Base-by-base conservation (phyloP, 2,888 invertebrate species). In the Sphinx pinastri region DNA sequence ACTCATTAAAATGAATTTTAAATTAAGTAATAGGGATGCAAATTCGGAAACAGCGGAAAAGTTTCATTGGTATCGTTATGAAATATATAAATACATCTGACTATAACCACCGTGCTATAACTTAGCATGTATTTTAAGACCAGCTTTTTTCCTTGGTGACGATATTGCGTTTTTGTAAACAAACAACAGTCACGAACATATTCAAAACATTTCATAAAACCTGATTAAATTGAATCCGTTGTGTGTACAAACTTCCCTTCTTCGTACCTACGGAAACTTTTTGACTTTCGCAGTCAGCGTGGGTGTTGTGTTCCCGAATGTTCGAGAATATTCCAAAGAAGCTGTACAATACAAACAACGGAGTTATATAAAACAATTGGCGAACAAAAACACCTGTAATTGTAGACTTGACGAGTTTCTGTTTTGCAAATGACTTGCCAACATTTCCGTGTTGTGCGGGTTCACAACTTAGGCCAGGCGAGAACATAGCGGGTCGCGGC, bases 311-410 rank as follows among this genome's bases (percentile, higher is more conserved):
- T 75, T 38, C 8, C 38, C 38, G 38, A 38, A 38, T 38, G 38
- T 38, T 38, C 38, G 7, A 38, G 38, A 3, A 38, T 38, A 4
- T 38, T 73, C 70, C 73, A 71, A 63, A 72, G 74, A 74, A 75
- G 71, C 71, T 73, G 63, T 68, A 67, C 60, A 72, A 68, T 68
- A n/a, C 69, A 72, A 74, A 55, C 55, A 58, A 47, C 25, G 14
- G 49, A 58, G 47, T 68, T 67, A 70, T 72, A 73, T 76, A 75
- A 78, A 82, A 82, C 79, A 81, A 81, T 82, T 79, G 73, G 68
- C 75, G 73, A 83, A 83, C 81, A 81, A 80, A 81, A 84, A 78
- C 80, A 83, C 79, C 79, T 81, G 84, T 83, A 82, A 84, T 81
- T 82, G 77, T 82, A 80, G 80, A 78, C 76, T 79, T 73, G 72